These are phyloP conservation scores for Thelaira solivaga DNA, from an alignment of 2,888 invertebrate genomes.

Conservation along the genomic window DNA sequence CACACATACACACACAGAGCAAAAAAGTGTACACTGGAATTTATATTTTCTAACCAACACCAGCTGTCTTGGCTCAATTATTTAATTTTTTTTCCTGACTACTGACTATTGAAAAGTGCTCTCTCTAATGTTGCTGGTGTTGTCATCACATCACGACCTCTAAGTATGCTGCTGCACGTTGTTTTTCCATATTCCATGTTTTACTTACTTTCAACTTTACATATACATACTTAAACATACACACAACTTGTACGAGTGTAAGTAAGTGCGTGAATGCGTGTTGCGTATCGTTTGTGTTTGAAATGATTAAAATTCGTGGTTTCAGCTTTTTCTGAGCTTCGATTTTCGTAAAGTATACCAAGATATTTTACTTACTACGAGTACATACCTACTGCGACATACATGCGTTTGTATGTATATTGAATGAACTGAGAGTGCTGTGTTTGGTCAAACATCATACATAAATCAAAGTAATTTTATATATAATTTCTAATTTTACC, in stretches of 20 bases:
- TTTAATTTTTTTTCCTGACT: constrained; percentile 4
- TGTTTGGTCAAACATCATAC: no score
- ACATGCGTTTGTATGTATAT: no score
- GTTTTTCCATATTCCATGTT: constrained; percentile 20
- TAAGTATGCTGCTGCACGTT: constrained; percentile 42
- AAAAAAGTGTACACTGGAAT: constrained; percentile 5
- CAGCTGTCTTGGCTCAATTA: constrained; percentile 49
- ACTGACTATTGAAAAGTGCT: neutral
- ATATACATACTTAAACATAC: no score
- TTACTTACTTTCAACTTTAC: constrained; percentile 15
- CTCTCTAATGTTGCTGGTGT: constrained; percentile 21
- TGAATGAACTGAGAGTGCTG: no score
- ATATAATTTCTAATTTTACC: no score
- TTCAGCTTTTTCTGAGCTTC: neutral
- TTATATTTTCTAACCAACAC: constrained; percentile 17
- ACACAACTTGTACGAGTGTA: constrained; percentile 35
- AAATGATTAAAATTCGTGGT: neutral
- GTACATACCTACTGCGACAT: no score
- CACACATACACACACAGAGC: no score
- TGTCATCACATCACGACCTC: neutral
- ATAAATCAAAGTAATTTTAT: no score
- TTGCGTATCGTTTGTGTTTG: neutral
- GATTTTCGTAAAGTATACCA: neutral
- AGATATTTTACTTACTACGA: neutral
- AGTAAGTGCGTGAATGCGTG: constrained; percentile 31